Base-by-base conservation (phyloP, 2,797 vertebrate species). In the Thaleichthys pacificus region DNA sequence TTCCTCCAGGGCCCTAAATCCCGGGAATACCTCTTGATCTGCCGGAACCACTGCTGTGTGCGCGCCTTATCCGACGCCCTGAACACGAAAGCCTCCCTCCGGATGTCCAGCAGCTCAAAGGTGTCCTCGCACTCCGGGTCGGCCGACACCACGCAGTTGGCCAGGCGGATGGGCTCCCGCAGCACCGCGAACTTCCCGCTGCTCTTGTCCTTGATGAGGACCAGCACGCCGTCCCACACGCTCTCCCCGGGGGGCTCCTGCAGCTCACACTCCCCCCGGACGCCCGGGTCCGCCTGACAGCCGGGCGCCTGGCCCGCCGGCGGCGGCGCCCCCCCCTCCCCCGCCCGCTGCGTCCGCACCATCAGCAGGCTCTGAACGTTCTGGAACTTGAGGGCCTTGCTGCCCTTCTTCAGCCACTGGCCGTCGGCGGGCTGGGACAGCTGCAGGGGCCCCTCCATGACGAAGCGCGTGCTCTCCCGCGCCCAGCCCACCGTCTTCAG, bases 171-270 rank as follows among this genome's bases (percentile, higher is more conserved):
- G 66, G 96, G 96, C 75, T 97, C 95, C 69, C 96, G 91, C 75
- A 97, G 91, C 83, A 96, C 93, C 0, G 93, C 79, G 77, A 96
- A 96, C 84, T 97, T 97, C 19, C 96, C 96, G 0, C 95, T 95
- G 81, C 96, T 97, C 84, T 96, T 97, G 91, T 97, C 96, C 76
- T 95, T 95, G 84, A 97, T 96, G 24, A 97, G 90, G 51, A 97
- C 95, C 80, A 98, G 87, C 47, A 96, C 95, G 0, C 96, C 94
- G 0, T 97, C 96, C 76, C 93, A 93, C 72, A 97, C 88, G 0
- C 84, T 89, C 60, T 94, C 95, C 14, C 28, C 30, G 19, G 28
- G 22, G 6, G 12, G 28, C 61, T n/a, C n/a, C 30, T 21, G 24
- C 67, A 92, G 93, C 51, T 65, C 71, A 5, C 83, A 88, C 58